phyloP scores from a whole-genome alignment of 1,140 invertebrate genomes.

The Heliothis subflexa region DNA sequence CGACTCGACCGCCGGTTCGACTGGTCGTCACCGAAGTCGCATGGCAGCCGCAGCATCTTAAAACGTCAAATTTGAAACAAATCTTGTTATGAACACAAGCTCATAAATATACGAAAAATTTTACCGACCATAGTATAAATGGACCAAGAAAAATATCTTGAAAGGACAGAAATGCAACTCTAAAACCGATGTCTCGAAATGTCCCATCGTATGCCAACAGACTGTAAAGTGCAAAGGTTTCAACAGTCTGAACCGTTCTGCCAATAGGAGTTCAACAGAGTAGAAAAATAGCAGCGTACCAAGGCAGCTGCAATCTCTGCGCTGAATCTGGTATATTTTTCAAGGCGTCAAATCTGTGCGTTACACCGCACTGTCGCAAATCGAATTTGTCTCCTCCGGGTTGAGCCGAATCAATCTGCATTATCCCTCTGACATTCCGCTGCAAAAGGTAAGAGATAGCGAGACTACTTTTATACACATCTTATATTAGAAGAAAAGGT shows the following conservation, averaged over 20 bases:
- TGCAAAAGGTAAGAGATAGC: constrained; percentile 50
- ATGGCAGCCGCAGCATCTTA: no score
- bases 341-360: constrained; percentile 63
- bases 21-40: no score
- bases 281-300: constrained; percentile 17
- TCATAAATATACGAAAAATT: no score
- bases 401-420: constrained; percentile 83
- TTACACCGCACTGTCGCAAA: constrained; percentile 65
- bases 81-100: no score
- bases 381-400: constrained; percentile 81
- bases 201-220: neutral
- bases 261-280: neutral
- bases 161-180: no score
- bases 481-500: no score
- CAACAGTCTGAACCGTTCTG: neutral
- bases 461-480: neutral
- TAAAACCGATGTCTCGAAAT: no score
- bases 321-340: constrained; percentile 68
- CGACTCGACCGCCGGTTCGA: no score
- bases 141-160: no score
- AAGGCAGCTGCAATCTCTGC: constrained; percentile 33
- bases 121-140: no score
- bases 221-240: neutral
- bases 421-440: constrained; percentile 70
- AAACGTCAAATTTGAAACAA: no score